phyloP scores from a whole-genome alignment of 2,888 invertebrate genomes.

The Epinotia ramella region DNA sequence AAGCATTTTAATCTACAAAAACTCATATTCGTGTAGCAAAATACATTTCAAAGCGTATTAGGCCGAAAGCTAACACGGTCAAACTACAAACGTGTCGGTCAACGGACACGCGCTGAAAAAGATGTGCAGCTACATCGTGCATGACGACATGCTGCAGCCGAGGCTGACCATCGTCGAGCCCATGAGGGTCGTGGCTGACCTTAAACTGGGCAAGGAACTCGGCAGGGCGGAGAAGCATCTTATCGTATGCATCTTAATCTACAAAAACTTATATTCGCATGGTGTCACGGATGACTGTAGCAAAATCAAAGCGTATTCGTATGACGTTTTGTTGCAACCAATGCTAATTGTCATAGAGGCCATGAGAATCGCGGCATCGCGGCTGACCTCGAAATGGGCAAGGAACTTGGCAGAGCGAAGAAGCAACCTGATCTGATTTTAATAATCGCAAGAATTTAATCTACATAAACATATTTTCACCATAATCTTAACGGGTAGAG shows the following conservation, averaged over 20 bases:
- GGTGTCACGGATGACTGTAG: too few species aligned
- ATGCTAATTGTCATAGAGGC: constrained; percentile 90
- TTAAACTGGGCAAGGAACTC: constrained; percentile 88
- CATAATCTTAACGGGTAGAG: too few species aligned
- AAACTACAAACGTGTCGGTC: background rate
- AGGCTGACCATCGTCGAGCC: constrained; percentile 90
- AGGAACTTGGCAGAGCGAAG: constrained; percentile 82
- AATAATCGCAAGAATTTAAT: too few species aligned
- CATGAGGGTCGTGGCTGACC: constrained; percentile 89
- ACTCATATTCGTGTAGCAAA: too few species aligned
- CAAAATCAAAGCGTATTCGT: too few species aligned
- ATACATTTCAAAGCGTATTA: too few species aligned
- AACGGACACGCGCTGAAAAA: constrained; percentile 89
- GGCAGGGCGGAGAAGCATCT: constrained; percentile 84
- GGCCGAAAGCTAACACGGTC: background rate
- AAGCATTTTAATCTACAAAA: too few species aligned
- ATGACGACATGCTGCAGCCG: constrained; percentile 89
- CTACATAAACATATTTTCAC: too few species aligned
- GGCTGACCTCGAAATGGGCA: constrained; percentile 89
- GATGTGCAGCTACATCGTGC: constrained; percentile 93
- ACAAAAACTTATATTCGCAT: too few species aligned
- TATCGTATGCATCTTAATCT: too few species aligned
- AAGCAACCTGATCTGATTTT: too few species aligned
- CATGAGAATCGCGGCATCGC: constrained; percentile 91
- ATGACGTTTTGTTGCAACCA: constrained; percentile 89